Percentiles rank a stretch among this genome's conserved stretches.
These are phyloP conservation scores for Drosophila ohnishii DNA, from an alignment of 1,140 invertebrate genomes.

Conservation along the genomic window DNA sequence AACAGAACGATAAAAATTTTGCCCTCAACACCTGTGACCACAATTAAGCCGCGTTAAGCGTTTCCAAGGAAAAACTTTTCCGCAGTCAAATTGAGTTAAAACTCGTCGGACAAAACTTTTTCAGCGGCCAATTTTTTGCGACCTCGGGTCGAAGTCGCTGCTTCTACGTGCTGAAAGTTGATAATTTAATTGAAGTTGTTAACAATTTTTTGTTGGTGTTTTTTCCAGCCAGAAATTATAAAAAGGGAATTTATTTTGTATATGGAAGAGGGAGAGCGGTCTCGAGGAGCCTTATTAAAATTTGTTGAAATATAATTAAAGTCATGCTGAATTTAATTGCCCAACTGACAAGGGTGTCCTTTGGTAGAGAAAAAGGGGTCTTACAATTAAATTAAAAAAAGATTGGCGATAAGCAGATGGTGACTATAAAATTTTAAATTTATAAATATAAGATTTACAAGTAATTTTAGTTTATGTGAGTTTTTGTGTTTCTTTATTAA, in stretches of 20 bases:
- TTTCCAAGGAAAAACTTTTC: slow-evolving; percentile 66
- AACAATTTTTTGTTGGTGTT: slow-evolving; percentile 57
- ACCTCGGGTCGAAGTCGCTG: slow-evolving; percentile 36
- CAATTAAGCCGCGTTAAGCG: slow-evolving; percentile 80
- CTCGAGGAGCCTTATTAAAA: slow-evolving; percentile 69
- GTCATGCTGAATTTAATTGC: slow-evolving; percentile 70
- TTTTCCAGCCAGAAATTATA: slow-evolving; percentile 29
- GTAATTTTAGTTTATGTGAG: no score
- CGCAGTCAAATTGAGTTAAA: slow-evolving; percentile 75
- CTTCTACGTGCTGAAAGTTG: slow-evolving; percentile 63
- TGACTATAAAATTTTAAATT: neutral
- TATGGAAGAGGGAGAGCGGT: slow-evolving; percentile 4
- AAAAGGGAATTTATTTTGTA: slow-evolving; percentile 31
- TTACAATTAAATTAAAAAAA: slow-evolving; percentile 31
- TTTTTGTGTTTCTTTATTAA: neutral
- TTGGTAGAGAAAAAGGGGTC: slow-evolving; percentile 11
- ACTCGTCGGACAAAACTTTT: slow-evolving; percentile 56
- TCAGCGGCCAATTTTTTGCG: slow-evolving; percentile 42
- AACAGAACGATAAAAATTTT: slow-evolving; percentile 81
- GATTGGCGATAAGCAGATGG: slow-evolving; percentile 37
- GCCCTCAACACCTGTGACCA: slow-evolving; percentile 77
- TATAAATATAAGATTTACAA: neutral
- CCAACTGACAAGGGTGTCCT: slow-evolving; percentile 57
- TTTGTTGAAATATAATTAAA: slow-evolving; percentile 78
- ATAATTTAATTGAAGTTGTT: slow-evolving; percentile 81